phyloP scores from a whole-genome alignment of 2,888 invertebrate species.

The Crioceris asparagi region DNA sequence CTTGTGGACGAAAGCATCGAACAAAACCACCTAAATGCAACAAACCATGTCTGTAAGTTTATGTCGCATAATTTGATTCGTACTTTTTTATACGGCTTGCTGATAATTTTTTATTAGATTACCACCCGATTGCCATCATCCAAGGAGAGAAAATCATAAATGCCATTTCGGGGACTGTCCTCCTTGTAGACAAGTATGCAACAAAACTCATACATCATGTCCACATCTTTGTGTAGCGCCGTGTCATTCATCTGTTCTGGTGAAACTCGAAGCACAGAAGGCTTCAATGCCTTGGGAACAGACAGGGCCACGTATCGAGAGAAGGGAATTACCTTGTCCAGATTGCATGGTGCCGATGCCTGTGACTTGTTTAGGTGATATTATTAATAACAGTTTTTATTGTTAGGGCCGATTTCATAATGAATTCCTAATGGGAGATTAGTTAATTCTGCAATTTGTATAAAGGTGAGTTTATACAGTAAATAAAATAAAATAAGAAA shows the following conservation, averaged over 20 bases:
- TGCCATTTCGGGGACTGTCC: slow-evolving; percentile 82
- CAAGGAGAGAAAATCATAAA: slow-evolving; percentile 55
- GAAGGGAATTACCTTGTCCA: slow-evolving; percentile 54
- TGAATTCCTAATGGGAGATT: too few species aligned
- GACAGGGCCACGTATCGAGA: slow-evolving; percentile 37
- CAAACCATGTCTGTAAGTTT: slow-evolving; percentile 55
- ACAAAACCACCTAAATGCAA: slow-evolving; percentile 72
- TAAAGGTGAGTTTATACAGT: too few species aligned
- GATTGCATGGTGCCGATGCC: slow-evolving; percentile 59
- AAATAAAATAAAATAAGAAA: too few species aligned
- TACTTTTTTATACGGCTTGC: background rate
- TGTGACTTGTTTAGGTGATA: slow-evolving; percentile 51
- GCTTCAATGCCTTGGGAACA: slow-evolving; percentile 58
- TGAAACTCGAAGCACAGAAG: slow-evolving; percentile 47
- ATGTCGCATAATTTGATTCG: background rate
- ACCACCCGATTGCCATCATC: slow-evolving; percentile 78
- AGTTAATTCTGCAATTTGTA: too few species aligned
- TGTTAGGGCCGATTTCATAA: too few species aligned
- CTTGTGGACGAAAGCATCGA: slow-evolving; percentile 72
- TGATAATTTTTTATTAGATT: slow-evolving; percentile 35
- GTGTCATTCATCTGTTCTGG: slow-evolving; percentile 69
- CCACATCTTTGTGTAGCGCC: slow-evolving; percentile 55
- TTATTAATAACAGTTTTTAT: background rate
- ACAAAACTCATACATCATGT: slow-evolving; percentile 46
- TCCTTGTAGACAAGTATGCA: slow-evolving; percentile 68